phyloP scores from a whole-genome alignment of 2,888 invertebrate species.

The Coelinius sp. region DNA sequence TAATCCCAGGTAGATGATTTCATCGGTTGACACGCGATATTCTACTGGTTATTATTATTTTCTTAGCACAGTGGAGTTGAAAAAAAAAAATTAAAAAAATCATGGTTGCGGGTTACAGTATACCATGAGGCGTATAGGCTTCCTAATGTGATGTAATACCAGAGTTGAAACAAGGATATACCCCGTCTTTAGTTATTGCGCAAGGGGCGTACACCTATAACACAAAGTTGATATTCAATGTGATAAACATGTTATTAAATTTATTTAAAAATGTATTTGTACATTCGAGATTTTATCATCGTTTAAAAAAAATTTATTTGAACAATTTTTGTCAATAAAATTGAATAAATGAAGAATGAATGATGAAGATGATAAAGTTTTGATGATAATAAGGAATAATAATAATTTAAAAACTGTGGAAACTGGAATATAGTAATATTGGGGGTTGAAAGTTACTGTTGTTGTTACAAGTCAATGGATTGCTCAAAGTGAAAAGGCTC shows the following conservation, averaged over 20 bases:
- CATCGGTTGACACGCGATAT: slow-evolving; percentile 21
- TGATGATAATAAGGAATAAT: not conserved
- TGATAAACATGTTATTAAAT: slow-evolving; percentile 26
- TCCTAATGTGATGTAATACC: slow-evolving; percentile 31
- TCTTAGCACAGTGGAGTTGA: not conserved
- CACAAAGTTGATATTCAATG: slow-evolving; percentile 16
- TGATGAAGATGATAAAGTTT: not conserved
- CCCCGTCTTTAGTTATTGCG: slow-evolving; percentile 23
- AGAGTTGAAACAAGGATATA: slow-evolving; percentile 4
- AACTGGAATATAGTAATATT: not conserved
- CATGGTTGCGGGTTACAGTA: slow-evolving; percentile 4
- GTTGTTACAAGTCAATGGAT: too few relatives aligned
- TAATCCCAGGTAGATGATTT: slow-evolving; percentile 23
- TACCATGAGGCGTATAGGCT: slow-evolving; percentile 9
- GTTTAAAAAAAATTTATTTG: too few relatives aligned
- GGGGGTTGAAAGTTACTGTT: slow-evolving; percentile 15
- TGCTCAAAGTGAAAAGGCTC: slow-evolving; percentile 41
- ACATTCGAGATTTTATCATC: not conserved
- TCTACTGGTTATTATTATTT: slow-evolving; percentile 15
- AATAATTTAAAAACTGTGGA: slow-evolving; percentile 4
- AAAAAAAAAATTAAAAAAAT: not conserved
- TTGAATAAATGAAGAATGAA: not conserved
- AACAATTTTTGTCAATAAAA: not conserved
- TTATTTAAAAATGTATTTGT: not conserved
- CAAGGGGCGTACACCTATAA: slow-evolving; percentile 28